These are phyloP conservation scores for Vombatus ursinus DNA, from an alignment of 2,113 vertebrate species.

Conservation along the genomic window DNA sequence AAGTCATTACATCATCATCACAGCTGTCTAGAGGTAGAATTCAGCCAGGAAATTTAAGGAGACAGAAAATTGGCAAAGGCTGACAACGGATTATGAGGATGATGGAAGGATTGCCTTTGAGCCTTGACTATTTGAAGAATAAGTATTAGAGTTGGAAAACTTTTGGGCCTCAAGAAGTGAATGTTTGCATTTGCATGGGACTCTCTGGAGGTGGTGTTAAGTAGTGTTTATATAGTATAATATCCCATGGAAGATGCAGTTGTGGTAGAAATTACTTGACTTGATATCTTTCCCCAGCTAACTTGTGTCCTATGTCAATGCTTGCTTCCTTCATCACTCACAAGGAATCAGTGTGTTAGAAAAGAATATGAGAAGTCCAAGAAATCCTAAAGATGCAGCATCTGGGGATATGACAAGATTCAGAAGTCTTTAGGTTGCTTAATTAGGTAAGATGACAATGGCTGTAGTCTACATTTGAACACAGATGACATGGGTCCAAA, in stretches of 20 bases:
- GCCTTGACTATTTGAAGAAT: neutral
- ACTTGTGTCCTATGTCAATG: neutral
- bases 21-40: neutral
- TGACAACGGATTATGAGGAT: neutral
- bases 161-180: neutral
- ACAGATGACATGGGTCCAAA: neutral
- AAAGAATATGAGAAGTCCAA: neutral
- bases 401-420: neutral
- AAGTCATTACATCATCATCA: neutral
- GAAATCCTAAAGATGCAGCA: neutral
- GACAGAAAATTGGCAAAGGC: neutral
- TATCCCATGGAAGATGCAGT: neutral
- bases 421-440: neutral
- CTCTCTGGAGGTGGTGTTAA: neutral
- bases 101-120: neutral
- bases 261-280: neutral
- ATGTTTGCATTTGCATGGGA: neutral
- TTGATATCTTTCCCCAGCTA: neutral
- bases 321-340: neutral
- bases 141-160: neutral
- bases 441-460: neutral
- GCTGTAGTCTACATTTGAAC: neutral
- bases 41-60: neutral
- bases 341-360: neutral
- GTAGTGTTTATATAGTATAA: neutral